Evolutionary conservation across 2,888 invertebrate species (phyloP), one percentile per base, ranked within the genome.

Genomic region (Trisateles emortualis): DNA sequence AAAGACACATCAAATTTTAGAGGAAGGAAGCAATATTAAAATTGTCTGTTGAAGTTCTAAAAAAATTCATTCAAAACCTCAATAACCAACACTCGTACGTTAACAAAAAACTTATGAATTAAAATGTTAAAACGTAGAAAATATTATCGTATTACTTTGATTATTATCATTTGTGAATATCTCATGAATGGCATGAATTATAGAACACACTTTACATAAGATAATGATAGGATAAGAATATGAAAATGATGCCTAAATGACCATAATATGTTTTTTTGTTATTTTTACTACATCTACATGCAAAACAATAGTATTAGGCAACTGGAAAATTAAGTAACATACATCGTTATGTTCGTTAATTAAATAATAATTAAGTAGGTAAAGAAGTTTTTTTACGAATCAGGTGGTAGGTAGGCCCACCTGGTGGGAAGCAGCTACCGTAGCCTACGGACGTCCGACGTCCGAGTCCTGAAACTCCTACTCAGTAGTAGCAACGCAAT

Each of bases 131-230:
- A 42, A 46, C 29, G 19, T 41, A 14, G 16, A 11, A 26, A 53
- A 51, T 36, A 10, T 10, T 46, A 47, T 47, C 13, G 39, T 46
- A 24, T 14, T 57, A 39, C 36, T 56, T 42, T 49, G 39, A 41
- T 11, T 30, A 29, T 29, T 48, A 59, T 64, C 47, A 53, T 57
- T 52, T 36, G 36, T 48, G 38, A 13, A 52, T 30, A 45, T 52
- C 54, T 52, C 17, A 71, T 64, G 64, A 69, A 64, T 68, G 58
- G 52, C 39, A 42, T 61, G 38, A 60, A 63, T 59, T 51, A 58
- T 56, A 42, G 49, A 52, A 53, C 10, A 43, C 19, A 43, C 19
- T 13, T 24, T 22, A 4, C n/a, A 19, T 17, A 6, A 36, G 2
- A 10, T 8, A 11, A n/a, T 26, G 6, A 44, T 44, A 39, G 29